phyloP scores from a whole-genome alignment of 2,888 invertebrate species.

The Argyresthia goedartella region DNA sequence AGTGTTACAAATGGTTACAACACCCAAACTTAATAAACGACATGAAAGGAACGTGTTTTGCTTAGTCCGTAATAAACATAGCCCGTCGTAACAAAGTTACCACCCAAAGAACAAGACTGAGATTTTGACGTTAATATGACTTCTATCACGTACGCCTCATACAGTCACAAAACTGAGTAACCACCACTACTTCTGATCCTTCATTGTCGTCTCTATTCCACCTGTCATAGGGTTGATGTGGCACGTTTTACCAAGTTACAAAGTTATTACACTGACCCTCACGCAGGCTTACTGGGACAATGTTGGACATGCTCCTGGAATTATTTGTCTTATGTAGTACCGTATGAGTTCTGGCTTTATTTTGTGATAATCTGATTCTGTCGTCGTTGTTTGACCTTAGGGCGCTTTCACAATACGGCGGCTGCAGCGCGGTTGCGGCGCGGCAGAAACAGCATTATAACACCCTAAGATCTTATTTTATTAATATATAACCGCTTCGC shows the following conservation, averaged over 20 bases:
- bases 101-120: neutral
- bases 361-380: neutral
- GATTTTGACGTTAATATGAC: conserved; percentile 3
- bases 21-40: no score
- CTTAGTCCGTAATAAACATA: no score
- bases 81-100: neutral
- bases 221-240: no score
- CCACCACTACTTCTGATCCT: neutral
- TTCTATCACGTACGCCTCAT: neutral
- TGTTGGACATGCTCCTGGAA: neutral
- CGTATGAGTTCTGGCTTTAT: neutral
- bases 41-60: no score
- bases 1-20: no score
- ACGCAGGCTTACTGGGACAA: neutral
- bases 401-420: no score
- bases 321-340: neutral
- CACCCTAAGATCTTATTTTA: no score
- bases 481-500: no score
- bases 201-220: neutral
- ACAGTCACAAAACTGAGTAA: neutral
- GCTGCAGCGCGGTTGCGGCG: no score
- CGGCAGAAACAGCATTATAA: no score
- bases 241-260: no score
- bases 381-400: no score
- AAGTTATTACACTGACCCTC: neutral